Evolutionary conservation across 2,797 vertebrate species (phyloP), one percentile per base, ranked within the genome.

Genomic region (Pseudopleuronectes americanus): DNA sequence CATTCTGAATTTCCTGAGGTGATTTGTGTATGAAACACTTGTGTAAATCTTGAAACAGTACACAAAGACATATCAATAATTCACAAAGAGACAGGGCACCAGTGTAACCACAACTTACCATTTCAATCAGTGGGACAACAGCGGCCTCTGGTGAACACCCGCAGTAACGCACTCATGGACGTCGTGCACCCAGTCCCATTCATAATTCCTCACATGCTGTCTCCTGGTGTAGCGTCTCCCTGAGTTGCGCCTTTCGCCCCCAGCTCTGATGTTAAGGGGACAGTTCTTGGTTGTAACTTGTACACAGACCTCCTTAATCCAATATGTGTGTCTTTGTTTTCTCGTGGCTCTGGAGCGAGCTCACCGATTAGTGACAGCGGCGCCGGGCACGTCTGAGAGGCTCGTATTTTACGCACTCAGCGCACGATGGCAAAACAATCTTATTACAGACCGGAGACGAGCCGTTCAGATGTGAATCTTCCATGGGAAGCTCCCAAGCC

Each of bases 401-500:
- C 36, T 56, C 9, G 56, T 24, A 9, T 64, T 81, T 85, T 76
- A 80, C 66, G 71, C 84, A 74, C 64, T 66, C 23, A 19, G 23
- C 17, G 75, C 47, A 53, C 56, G 28, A 45, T 4, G 68, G 47
- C 57, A 58, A 56, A 47, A 62, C 36, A 4, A 70, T 66, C 68
- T 77, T 43, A 19, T 73, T 70, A 56, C 26, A 81, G 16, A 76
- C 53, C 52, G 45, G 57, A 79, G 76, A 78, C 63, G 14, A 38
- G 64, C 61, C 64, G 66, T 86, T 87, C 62, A 28, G 77, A 86
- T 72, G 28, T 66, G 9, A 76, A 88, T 88, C 84, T 87, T 86
- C 84, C 71, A 81, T 59, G 51, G 68, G 10, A 19, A 87, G 92
- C 92, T 90, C 92, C 93, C 86, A 93, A 94, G 95, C 94, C 95